Evolutionary conservation across 2,113 vertebrate species (phyloP), one percentile per base, ranked within the genome.

Genomic region (Chrysochloris asiatica): DNA sequence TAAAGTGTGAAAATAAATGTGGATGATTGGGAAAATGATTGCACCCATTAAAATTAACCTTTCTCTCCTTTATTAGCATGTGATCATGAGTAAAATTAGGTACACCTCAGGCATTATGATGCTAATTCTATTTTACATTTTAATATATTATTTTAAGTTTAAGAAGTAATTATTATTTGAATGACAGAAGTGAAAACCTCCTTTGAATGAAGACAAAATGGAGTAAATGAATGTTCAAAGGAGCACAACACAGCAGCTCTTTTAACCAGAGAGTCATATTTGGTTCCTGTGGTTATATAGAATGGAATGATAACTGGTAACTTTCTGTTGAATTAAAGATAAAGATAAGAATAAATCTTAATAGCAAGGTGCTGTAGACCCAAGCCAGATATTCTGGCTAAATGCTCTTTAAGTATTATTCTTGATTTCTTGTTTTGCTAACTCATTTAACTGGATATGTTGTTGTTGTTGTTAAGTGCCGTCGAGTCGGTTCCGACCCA

Each of bases 91-190:
- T 45, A 88, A 92, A 93, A 77, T 88, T 83, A 86, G 86, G 86
- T 75, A 26, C 1, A 76, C 26, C 47, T 79, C 52, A 48, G 63
- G 24, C 78, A 67, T 77, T 80, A 59, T 79, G 26, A 43, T 92
- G 19, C 36, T 83, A 78, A 88, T 92, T 88, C 33, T 67, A 79
- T 86, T 91, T 94, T 83, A 86, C 83, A 59, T 93, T 71, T 93
- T 81, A 83, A 89, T 79, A n/a, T 14, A 83, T 80, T 67, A 88
- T 92, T 89, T 77, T 84, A 92, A 59, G 63, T 72, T 94, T 50
- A 63, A 86, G 80, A 76, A 77, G 50, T 52, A 38, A 79, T 83
- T 47, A 48, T 77, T 83, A 26, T 84, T 87, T 91, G 61, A 93
- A 95, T 79, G 71, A 63, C 61, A 72, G 65, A 78, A 86, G 78